A percentile compares a stretch with the other conserved stretches of the same genome.
Conservation (phyloP, 2,888 invertebrate genomes). For the Anthoptus insignis region DNA sequence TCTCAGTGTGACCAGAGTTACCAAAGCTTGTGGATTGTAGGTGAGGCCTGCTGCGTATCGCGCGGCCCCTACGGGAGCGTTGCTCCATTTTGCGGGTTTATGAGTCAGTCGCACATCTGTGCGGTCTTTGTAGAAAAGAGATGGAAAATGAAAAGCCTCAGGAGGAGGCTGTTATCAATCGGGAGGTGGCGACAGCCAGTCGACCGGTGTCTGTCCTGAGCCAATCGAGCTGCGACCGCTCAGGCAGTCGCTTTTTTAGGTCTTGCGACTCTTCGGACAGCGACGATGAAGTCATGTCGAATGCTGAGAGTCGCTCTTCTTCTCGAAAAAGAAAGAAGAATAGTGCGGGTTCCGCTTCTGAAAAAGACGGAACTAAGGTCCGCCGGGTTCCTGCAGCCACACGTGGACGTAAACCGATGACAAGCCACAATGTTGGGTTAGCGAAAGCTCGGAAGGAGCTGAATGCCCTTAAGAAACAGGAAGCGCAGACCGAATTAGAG, state of each 20-base stretch:
- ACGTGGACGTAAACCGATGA: constrained; percentile 2
- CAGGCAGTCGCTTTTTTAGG: constrained; percentile 1
- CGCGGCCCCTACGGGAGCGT: constrained; percentile 1
- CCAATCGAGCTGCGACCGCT: not conserved
- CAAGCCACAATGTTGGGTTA: not conserved
- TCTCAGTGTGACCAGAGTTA: constrained; percentile 2
- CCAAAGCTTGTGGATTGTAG: constrained; percentile 5
- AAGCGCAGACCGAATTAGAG: not conserved
- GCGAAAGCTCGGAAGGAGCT: constrained; percentile 1
- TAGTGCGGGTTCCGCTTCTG: not conserved
- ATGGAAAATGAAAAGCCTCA: not conserved
- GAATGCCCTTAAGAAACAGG: not conserved
- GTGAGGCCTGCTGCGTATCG: constrained; percentile 5
- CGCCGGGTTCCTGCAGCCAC: not conserved
- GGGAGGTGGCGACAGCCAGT: not conserved
- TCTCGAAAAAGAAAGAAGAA: not conserved
- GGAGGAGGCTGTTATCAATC: not conserved
- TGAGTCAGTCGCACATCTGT: not conserved
- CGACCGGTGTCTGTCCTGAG: not conserved
- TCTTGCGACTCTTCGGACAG: not conserved
- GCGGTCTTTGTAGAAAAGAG: not conserved
- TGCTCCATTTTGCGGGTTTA: not conserved
- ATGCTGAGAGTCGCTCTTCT: not conserved
- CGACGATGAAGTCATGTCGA: not conserved
- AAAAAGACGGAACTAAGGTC: not conserved